Evolutionary conservation across 2,797 vertebrate genomes (phyloP).

Genomic region (Silurus lanzhouensis): DNA sequence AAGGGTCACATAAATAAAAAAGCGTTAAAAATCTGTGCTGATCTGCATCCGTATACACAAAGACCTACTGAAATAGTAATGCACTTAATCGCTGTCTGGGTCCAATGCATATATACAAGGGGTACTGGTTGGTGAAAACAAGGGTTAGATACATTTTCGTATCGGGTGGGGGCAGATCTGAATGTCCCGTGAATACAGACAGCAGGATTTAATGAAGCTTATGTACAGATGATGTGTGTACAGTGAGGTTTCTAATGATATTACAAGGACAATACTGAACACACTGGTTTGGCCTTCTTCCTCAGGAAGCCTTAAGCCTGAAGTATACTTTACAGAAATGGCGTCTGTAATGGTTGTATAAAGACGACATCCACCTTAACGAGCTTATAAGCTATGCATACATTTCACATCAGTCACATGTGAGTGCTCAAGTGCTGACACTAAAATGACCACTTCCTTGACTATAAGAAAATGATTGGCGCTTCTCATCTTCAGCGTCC

Average conservation of each 20-base stretch:
- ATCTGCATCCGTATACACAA: neutral
- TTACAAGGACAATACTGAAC: constrained; percentile 47
- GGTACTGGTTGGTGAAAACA: constrained; percentile 43
- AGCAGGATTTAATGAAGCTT: constrained; percentile 50
- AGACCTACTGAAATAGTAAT: constrained; percentile 57
- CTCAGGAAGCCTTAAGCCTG: neutral
- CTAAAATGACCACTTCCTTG: neutral
- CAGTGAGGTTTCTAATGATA: neutral
- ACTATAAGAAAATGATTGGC: neutral
- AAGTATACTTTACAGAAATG: neutral
- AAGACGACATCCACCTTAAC: neutral
- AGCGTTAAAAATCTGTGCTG: neutral
- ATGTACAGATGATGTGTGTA: constrained; percentile 61
- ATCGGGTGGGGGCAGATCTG: constrained; percentile 36
- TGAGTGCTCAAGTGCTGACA: neutral
- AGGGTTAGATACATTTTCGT: neutral
- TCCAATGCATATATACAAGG: constrained; percentile 69
- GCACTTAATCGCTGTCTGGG: constrained; percentile 71
- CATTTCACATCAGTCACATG: neutral
- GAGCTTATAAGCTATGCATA: neutral
- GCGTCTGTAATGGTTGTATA: neutral
- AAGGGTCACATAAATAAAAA: constrained; percentile 39
- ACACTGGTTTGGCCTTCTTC: neutral
- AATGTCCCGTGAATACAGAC: constrained; percentile 42
- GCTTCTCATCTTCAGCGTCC: neutral